Evolutionary conservation across 1,140 invertebrate species (phyloP).

Genomic region (Ceratosolen fusciceps): DNA sequence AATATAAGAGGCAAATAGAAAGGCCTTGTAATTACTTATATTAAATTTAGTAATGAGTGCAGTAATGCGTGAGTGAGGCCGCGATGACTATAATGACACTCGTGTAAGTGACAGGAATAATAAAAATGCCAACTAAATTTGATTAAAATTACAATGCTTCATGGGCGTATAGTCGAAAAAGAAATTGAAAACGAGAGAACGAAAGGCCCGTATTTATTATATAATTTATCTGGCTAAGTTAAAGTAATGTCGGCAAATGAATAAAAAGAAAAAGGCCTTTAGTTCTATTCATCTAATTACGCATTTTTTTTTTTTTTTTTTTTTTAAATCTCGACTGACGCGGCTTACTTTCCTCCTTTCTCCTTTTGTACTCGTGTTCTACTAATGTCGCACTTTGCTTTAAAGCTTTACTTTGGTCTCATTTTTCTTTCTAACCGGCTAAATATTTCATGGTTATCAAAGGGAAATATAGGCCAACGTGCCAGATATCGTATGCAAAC

Average conservation of each 20-base stretch:
- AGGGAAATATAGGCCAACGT: slow-evolving; percentile 42
- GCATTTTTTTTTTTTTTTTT: slow-evolving; percentile 2
- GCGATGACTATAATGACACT: too few species aligned
- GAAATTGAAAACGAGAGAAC: too few species aligned
- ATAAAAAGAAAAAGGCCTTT: background rate
- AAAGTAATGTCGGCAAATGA: too few species aligned
- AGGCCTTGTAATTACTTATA: too few species aligned
- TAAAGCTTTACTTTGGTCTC: background rate
- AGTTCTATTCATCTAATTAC: slow-evolving; percentile 31
- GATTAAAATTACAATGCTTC: too few species aligned
- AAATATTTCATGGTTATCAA: slow-evolving; percentile 1
- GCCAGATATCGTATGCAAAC: slow-evolving; percentile 38
- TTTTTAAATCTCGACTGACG: slow-evolving; percentile 11
- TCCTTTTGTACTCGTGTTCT: background rate
- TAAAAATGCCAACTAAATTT: background rate
- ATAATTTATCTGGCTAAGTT: too few species aligned
- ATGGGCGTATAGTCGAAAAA: too few species aligned
- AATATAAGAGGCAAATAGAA: too few species aligned
- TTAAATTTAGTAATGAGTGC: too few species aligned
- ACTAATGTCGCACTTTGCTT: slow-evolving; percentile 29
- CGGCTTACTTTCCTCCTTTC: slow-evolving; percentile 4
- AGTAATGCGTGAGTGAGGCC: too few species aligned
- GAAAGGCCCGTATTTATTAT: too few species aligned
- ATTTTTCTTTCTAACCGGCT: slow-evolving; percentile 5
- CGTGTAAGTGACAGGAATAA: background rate